These are phyloP conservation scores for Arothron firmamentum DNA, from an alignment of 2,113 vertebrate genomes.

Conservation along the genomic window DNA sequence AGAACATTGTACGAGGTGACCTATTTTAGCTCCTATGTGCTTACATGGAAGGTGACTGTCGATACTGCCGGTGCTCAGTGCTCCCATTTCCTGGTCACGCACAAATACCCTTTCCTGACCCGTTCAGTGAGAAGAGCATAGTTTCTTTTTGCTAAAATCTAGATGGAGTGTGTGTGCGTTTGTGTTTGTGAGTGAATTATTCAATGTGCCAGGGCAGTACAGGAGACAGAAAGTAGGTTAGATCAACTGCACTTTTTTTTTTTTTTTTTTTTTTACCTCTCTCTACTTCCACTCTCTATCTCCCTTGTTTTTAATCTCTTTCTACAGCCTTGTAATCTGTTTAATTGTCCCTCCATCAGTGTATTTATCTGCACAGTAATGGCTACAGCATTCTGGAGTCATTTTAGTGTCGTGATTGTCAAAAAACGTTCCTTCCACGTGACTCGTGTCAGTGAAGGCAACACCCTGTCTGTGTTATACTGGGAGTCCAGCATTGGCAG, in stretches of 20 bases:
- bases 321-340: too few relatives aligned
- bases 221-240: slow-evolving; percentile 67
- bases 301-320: slow-evolving; percentile 1
- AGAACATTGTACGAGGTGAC: slow-evolving; percentile 60
- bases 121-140: slow-evolving; percentile 41
- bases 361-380: slow-evolving; percentile 11
- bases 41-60: slow-evolving; percentile 54
- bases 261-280: neutral
- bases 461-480: slow-evolving; percentile 41
- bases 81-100: slow-evolving; percentile 42
- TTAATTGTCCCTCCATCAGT: too few relatives aligned
- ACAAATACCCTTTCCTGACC: slow-evolving; percentile 3
- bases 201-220: slow-evolving; percentile 55
- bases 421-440: slow-evolving; percentile 47
- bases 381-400: slow-evolving; percentile 19
- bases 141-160: slow-evolving; percentile 33
- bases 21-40: slow-evolving; percentile 51
- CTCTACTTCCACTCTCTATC: neutral
- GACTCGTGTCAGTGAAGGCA: slow-evolving; percentile 7
- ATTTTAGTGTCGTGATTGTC: slow-evolving; percentile 43
- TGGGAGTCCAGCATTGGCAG: slow-evolving; percentile 48
- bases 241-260: slow-evolving; percentile 18
- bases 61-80: slow-evolving; percentile 27
- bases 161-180: slow-evolving; percentile 28
- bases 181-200: slow-evolving; percentile 60